Percentiles rank a stretch among this genome's conserved stretches.
These are phyloP conservation scores for Phortica magna DNA, from an alignment of 2,888 invertebrate genomes.

Conservation along the genomic window DNA sequence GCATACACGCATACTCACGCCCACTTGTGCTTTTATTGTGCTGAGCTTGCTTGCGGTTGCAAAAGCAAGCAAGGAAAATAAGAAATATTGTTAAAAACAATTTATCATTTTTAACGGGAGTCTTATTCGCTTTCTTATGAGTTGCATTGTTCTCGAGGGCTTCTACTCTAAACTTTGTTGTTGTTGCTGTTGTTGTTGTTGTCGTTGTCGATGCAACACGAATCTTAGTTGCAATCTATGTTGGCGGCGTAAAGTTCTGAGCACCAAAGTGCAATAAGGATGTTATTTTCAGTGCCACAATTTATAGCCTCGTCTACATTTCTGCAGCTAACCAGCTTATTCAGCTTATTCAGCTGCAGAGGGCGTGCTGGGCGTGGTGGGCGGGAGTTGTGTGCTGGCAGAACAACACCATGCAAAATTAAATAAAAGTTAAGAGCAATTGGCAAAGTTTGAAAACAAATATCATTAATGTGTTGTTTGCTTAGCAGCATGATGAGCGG, in stretches of 20 bases:
- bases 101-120: constrained; percentile 30
- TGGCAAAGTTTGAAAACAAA: constrained; percentile 27
- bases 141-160: background rate
- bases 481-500: too few relatives aligned
- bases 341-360: background rate
- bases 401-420: constrained; percentile 26
- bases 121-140: constrained; percentile 9
- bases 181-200: background rate
- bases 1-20: background rate
- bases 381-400: background rate
- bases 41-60: constrained; percentile 10
- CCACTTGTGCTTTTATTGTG: background rate
- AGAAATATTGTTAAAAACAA: constrained; percentile 30
- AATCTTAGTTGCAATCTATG: constrained; percentile 26
- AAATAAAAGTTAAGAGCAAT: constrained; percentile 27
- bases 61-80: constrained; percentile 2
- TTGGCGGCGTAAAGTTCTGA: background rate
- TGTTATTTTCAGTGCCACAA: constrained; percentile 35
- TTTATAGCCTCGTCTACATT: constrained; percentile 24
- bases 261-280: constrained; percentile 32
- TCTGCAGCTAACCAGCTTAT: background rate
- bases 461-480: constrained; percentile 15
- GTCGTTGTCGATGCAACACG: constrained; percentile 21
- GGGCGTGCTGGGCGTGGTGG: too few relatives aligned
- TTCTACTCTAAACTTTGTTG: background rate